phyloP scores from a whole-genome alignment of 2,113 vertebrate genomes.

The Sphyrna mokarran region DNA sequence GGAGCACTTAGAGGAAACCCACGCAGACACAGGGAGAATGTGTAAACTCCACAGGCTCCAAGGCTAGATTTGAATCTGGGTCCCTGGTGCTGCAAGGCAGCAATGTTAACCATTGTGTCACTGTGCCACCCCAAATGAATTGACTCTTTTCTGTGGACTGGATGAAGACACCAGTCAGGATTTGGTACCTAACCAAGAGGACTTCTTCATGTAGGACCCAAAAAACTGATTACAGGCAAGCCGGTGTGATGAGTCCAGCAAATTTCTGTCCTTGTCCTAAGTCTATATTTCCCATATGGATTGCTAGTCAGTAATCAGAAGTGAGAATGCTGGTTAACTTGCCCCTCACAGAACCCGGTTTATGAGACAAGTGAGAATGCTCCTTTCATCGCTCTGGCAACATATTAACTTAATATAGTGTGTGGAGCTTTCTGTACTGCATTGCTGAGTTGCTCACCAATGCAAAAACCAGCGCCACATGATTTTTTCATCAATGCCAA shows the following conservation, averaged over 20 bases:
- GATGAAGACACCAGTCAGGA: background rate
- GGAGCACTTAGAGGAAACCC: too few species aligned
- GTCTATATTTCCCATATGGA: background rate
- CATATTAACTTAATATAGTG: background rate
- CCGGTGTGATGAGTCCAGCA: background rate
- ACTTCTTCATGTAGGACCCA: background rate
- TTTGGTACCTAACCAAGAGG: background rate
- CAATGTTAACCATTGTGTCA: too few species aligned
- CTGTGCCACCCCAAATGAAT: background rate
- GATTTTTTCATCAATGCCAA: background rate
- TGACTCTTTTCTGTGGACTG: background rate
- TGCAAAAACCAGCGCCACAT: background rate
- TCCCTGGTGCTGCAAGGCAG: too few species aligned
- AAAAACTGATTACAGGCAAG: background rate
- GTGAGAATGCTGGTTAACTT: background rate
- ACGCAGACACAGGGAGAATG: too few species aligned
- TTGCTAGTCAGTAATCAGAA: background rate
- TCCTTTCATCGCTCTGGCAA: background rate
- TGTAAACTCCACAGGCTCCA: too few species aligned
- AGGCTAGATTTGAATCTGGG: too few species aligned
- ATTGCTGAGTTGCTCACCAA: background rate
- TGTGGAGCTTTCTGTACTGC: background rate
- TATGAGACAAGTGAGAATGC: background rate
- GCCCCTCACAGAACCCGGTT: background rate
- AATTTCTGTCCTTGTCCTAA: background rate